A percentile compares a stretch with the other conserved stretches of the same genome.
Conservation (phyloP, 2,797 vertebrate genomes). For the Corythornis leucogaster region DNA sequence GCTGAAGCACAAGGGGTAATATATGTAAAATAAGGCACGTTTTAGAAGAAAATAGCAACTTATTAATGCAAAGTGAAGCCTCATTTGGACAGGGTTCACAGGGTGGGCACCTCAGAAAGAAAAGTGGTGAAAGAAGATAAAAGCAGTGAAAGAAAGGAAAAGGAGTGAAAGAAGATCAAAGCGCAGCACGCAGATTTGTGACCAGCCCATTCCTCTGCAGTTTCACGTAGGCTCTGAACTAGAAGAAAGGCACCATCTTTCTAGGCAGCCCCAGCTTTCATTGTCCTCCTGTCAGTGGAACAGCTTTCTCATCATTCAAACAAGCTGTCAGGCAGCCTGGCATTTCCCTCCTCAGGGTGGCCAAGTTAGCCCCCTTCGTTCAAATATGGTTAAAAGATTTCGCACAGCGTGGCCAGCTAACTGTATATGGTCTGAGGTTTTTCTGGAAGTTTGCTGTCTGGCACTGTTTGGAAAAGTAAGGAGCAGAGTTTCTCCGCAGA, state of each 20-base stretch:
- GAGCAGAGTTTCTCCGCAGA: background rate
- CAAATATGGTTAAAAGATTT: constrained; percentile 70
- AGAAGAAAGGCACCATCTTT: background rate
- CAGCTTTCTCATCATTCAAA: constrained; percentile 62
- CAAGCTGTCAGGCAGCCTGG: constrained; percentile 69
- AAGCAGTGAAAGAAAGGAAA: background rate
- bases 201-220: background rate
- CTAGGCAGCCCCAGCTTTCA: constrained; percentile 21
- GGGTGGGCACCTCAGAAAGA: background rate
- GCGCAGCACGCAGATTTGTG: background rate
- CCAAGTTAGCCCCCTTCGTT: constrained; percentile 61
- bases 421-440: constrained; percentile 72
- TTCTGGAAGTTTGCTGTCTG: constrained; percentile 62
- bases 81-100: background rate
- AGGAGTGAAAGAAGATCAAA: background rate
- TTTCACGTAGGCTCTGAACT: background rate
- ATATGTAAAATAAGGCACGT: background rate
- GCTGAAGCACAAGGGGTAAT: background rate
- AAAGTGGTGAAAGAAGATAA: background rate
- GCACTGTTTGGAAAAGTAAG: constrained; percentile 46
- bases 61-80: background rate
- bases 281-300: constrained; percentile 59
- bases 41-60: background rate
- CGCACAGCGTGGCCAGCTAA: constrained; percentile 42
- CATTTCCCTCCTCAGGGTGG: constrained; percentile 31